These are phyloP conservation scores for Neoseiulus cucumeris DNA, from an alignment of 1,140 invertebrate genomes.

Conservation along the genomic window DNA sequence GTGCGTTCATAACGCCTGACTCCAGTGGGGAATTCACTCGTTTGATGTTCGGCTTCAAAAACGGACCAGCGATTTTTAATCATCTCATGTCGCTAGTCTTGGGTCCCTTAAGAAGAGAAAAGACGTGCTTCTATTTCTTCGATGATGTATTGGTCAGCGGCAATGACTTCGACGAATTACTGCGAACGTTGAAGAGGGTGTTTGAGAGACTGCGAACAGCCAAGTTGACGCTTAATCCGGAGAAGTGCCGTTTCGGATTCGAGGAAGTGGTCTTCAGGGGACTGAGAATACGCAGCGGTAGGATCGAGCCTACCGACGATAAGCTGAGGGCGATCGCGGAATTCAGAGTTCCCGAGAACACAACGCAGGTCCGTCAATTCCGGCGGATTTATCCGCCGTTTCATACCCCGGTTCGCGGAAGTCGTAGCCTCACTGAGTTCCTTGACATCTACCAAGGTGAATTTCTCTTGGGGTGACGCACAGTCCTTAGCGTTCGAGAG, in stretches of 20 bases:
- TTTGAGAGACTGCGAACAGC: slow-evolving; percentile 11
- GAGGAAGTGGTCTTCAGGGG: slow-evolving; percentile 26
- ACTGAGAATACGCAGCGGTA: not conserved
- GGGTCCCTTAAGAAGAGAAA: no score
- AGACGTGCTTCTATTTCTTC: no score
- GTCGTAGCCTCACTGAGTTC: no score
- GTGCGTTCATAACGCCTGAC: slow-evolving; percentile 15
- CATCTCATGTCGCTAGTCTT: not conserved
- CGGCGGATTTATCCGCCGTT: no score
- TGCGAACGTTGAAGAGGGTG: slow-evolving; percentile 11
- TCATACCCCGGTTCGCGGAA: no score
- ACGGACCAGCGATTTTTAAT: slow-evolving; percentile 14
- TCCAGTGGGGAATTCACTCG: slow-evolving; percentile 13
- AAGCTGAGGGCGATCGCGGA: no score
- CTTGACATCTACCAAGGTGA: not conserved
- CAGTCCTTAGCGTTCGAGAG: slow-evolving; percentile 16
- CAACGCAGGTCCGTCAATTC: no score
- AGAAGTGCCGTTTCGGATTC: slow-evolving; percentile 27
- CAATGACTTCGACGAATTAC: no score
- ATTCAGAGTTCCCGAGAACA: no score
- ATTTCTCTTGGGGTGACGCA: slow-evolving; percentile 13
- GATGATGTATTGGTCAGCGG: no score
- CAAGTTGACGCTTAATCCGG: slow-evolving; percentile 20
- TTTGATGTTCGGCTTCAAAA: slow-evolving; percentile 13
- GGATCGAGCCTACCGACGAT: no score